Percentiles rank a stretch among this genome's conserved stretches.
These are phyloP conservation scores for Ptyas mucosa DNA, from an alignment of 2,113 vertebrate genomes.

Conservation along the genomic window DNA sequence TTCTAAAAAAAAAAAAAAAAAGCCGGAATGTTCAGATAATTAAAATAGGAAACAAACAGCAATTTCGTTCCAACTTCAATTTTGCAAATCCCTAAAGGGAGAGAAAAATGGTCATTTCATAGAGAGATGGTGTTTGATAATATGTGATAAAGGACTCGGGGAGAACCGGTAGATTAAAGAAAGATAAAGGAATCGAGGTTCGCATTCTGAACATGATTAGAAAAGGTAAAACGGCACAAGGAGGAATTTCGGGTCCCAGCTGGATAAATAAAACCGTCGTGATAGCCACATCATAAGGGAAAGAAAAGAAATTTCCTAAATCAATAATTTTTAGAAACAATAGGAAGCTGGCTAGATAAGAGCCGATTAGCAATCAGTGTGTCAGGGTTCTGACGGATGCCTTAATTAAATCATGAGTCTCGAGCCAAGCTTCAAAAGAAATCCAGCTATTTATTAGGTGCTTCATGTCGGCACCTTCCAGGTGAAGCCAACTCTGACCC, in stretches of 20 bases:
- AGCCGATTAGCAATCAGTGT: background rate
- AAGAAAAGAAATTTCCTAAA: conserved; percentile 8
- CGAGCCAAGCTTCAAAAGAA: no score
- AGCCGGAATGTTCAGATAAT: conserved; percentile 70
- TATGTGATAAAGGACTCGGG: conserved; percentile 69
- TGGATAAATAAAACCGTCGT: conserved; percentile 23
- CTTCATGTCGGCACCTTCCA: no score
- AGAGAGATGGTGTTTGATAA: conserved; percentile 70
- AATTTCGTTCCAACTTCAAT: conserved; percentile 66
- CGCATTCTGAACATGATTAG: conserved; percentile 55
- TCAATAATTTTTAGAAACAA: conserved; percentile 37
- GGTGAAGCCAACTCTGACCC: no score
- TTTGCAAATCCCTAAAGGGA: conserved; percentile 61
- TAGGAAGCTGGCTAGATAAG: rapidly evolving
- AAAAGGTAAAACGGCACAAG: conserved; percentile 53
- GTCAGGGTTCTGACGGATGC: no score
- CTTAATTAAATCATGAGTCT: no score
- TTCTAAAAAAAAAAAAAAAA: background rate
- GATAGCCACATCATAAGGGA: conserved; percentile 40
- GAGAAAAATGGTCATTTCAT: conserved; percentile 59
- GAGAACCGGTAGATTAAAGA: conserved; percentile 66
- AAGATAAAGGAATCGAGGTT: conserved; percentile 58
- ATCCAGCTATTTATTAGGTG: no score
- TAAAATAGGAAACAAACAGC: conserved; percentile 65
- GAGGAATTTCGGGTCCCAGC: conserved; percentile 38